Percentiles rank a stretch among this genome's conserved stretches.
These are phyloP conservation scores for Polyommatus icarus DNA, from an alignment of 2,888 invertebrate species.

Conservation along the genomic window DNA sequence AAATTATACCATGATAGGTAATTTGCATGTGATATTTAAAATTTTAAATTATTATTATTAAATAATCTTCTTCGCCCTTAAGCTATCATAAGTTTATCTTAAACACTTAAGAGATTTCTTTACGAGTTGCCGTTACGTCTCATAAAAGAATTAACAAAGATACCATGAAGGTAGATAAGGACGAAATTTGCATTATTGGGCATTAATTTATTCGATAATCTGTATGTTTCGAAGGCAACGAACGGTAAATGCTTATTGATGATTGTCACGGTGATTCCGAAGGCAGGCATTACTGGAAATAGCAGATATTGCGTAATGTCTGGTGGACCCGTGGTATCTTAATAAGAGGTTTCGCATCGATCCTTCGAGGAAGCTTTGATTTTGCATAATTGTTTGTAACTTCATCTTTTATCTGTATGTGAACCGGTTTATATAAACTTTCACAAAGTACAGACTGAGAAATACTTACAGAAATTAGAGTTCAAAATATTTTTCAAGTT, in stretches of 20 bases:
- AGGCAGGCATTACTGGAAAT: constrained; percentile 58
- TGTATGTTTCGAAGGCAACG: constrained; percentile 50
- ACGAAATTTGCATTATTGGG: constrained; percentile 25
- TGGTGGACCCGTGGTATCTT: constrained; percentile 75
- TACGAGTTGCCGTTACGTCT: constrained; percentile 4
- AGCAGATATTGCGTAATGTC: constrained; percentile 60
- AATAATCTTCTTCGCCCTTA: constrained; percentile 7
- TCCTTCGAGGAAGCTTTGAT: constrained; percentile 53
- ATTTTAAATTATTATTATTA: neutral
- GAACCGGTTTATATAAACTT: neutral
- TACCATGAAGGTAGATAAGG: constrained; percentile 18
- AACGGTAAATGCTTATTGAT: constrained; percentile 68
- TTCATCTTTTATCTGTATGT: constrained; percentile 40
- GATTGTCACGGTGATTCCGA: constrained; percentile 65
- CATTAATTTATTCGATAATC: constrained; percentile 55
- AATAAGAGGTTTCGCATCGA: constrained; percentile 75
- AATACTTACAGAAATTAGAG: no score
- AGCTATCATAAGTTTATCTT: constrained; percentile 20
- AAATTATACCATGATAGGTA: neutral
- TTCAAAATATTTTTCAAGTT: no score
- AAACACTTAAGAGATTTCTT: constrained; percentile 20
- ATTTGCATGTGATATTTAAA: neutral
- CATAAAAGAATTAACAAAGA: constrained; percentile 10
- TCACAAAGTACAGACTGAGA: neutral
- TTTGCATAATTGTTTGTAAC: constrained; percentile 71